Base-by-base conservation (phyloP, 2,888 invertebrate species). In the Mythimna impura region DNA sequence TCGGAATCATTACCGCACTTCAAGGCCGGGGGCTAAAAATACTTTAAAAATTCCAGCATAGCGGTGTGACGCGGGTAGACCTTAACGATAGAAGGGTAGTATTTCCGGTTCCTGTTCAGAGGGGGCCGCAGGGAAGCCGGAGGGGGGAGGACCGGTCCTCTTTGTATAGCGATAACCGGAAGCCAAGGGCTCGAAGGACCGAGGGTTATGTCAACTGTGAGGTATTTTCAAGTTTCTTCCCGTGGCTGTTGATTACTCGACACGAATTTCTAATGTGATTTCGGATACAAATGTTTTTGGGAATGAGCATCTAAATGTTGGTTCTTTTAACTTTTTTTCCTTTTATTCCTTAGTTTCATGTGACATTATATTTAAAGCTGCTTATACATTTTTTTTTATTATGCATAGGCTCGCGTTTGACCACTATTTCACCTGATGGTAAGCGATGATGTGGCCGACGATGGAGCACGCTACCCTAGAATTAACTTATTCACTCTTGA, bases 151-250 rank as follows among this genome's bases (percentile, higher is more conserved):
- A 88, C 92, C 81, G 85, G 86, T 87, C 78, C 87, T 93, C 94
- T 95, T 95, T 96, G 95, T 95, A 94, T 94, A 90, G 95, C 95
- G 94, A 96, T 96, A 96, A 96, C 96, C 96, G 96, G 96, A 96
- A 95, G 94, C 92, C 89, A 91, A 95, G 96, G 96, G 95, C 93
- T 92, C 91, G 89, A 92, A 94, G 94, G 92, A 93, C 94, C 91
- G 94, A 93, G 95, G 94, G 96, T 94, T 94, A 95, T 95, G 95
- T 95, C 95, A 94, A 94, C 94, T 92, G 93, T 85, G 91, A 94
- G 93, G 93, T 92, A 94, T 94, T 95, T 94, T 94, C 91, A 93
- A 94, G 93, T 93, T 95, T 93, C 94, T 94, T 93, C 90, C 86
- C 91, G 88, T 83, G 83, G 84, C 88, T 90, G 91, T 91, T 94